These are phyloP conservation scores for Strix aluco DNA, from an alignment of 2,113 vertebrate genomes.

Conservation along the genomic window DNA sequence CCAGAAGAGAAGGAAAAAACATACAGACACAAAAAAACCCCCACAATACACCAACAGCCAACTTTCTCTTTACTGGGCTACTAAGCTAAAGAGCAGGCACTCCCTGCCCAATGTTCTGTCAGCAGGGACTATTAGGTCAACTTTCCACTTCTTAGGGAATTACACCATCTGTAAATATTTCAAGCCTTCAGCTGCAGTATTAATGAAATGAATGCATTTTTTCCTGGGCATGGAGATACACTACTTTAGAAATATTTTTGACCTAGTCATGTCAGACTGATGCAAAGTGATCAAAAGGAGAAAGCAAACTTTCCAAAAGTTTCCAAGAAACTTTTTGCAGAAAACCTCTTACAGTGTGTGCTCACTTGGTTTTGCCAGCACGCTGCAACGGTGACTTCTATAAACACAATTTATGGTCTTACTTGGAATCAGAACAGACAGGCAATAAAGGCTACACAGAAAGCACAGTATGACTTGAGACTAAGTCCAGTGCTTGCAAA, in stretches of 20 bases:
- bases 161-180: neutral
- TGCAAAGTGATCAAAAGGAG: neutral
- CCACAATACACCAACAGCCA: neutral
- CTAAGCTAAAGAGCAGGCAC: neutral
- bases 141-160: neutral
- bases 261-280: neutral
- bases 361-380: too few species aligned
- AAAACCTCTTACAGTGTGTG: neutral
- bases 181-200: neutral
- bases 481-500: neutral
- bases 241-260: neutral
- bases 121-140: neutral
- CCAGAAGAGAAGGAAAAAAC: neutral
- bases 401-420: neutral
- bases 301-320: neutral
- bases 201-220: neutral
- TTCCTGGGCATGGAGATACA: neutral
- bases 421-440: neutral
- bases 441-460: neutral
- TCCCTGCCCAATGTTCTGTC: neutral
- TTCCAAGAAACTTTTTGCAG: neutral
- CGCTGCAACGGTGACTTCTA: neutral
- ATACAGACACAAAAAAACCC: neutral
- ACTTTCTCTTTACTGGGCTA: neutral
- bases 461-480: neutral